Percentiles rank a stretch among this genome's conserved stretches.
Conservation (phyloP, 2,113 vertebrate genomes). For the Bos taurus region ARS-UCD2.0 NC_037342.1:18860501-18861000, state of each 20-base stretch:
- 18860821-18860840: not conserved
- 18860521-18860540: not conserved
- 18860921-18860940: rapidly evolving
- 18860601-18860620: not conserved
- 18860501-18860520: not conserved
- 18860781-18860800: not conserved
- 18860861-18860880: not conserved
- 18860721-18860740: not conserved
- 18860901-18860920: not conserved
- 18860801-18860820: not conserved
- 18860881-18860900: not conserved
- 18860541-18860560: not conserved
- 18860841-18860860: not conserved
- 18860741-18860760: not conserved
- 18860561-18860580: not conserved
- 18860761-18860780: not conserved
- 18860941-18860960: not conserved
- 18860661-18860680: not conserved
- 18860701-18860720: not conserved
- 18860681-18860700: not conserved
- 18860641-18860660: not conserved
- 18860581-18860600: not conserved
- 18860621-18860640: not conserved
- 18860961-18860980: not conserved
- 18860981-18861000: not conserved